phyloP scores from a whole-genome alignment of 1,140 invertebrate genomes.

The Andricus grossulariae region DNA sequence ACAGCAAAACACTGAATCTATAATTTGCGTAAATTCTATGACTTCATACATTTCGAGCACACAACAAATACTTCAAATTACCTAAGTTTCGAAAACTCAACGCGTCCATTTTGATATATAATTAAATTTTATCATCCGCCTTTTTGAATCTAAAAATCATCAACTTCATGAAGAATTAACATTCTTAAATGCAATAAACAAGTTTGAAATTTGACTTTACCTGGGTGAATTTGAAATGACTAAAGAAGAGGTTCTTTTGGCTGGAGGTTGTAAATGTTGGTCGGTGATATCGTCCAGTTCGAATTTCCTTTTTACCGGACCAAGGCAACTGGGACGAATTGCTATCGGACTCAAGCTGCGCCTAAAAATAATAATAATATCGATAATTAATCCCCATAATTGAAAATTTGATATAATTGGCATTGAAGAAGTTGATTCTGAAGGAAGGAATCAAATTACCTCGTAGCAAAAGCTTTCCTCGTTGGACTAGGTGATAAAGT shows the following conservation, averaged over 20 bases:
- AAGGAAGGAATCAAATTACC: conserved; percentile 59
- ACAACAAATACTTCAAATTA: too few species aligned
- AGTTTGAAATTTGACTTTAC: conserved; percentile 50
- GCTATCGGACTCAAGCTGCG: conserved; percentile 90
- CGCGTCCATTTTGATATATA: too few species aligned
- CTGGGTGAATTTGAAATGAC: conserved; percentile 67
- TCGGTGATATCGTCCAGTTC: conserved; percentile 80
- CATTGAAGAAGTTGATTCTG: conserved; percentile 25
- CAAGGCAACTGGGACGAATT: conserved; percentile 80
- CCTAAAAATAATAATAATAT: conserved; percentile 64
- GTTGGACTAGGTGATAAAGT: conserved; percentile 89
- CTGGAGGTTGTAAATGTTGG: conserved; percentile 74
- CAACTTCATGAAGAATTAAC: not conserved
- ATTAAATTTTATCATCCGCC: too few species aligned
- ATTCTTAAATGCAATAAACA: not conserved
- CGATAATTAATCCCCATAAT: conserved; percentile 34
- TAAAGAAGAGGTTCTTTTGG: conserved; percentile 76
- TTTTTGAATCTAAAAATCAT: conserved; percentile 14
- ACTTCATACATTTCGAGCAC: too few species aligned
- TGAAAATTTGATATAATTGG: conserved; percentile 13
- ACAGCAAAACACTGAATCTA: too few species aligned
- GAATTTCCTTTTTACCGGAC: conserved; percentile 86
- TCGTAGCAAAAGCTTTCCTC: conserved; percentile 85
- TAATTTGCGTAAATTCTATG: too few species aligned
- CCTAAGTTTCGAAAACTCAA: too few species aligned